These are phyloP conservation scores for Bibio marci DNA, from an alignment of 2,888 invertebrate genomes.

Conservation along the genomic window DNA sequence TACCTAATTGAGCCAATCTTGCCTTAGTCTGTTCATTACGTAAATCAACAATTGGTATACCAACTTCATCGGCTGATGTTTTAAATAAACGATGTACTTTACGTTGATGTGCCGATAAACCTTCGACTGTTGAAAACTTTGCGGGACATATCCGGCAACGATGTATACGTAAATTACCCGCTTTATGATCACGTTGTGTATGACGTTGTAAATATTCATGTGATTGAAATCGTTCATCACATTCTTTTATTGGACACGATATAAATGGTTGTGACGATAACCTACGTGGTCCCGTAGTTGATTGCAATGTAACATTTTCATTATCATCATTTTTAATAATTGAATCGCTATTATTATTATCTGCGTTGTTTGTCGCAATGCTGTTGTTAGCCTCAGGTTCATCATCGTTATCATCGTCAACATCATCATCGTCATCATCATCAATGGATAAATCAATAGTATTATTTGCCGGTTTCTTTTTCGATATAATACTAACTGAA, in stretches of 20 bases:
- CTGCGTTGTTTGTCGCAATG: no score
- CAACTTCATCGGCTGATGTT: slow-evolving; percentile 40
- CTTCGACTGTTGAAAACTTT: slow-evolving; percentile 46
- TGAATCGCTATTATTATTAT: no score
- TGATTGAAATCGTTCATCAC: slow-evolving; percentile 31
- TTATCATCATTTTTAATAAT: slow-evolving; percentile 19
- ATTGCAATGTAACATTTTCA: not conserved
- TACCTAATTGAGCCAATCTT: slow-evolving; percentile 46
- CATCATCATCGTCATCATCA: not conserved
- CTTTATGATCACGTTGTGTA: slow-evolving; percentile 17
- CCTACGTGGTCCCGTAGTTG: slow-evolving; percentile 4
- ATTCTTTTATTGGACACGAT: slow-evolving; percentile 22
- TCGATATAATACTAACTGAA: slow-evolving; percentile 42
- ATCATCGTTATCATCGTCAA: no score
- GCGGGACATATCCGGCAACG: slow-evolving; percentile 56
- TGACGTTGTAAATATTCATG: slow-evolving; percentile 32
- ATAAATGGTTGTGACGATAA: slow-evolving; percentile 6
- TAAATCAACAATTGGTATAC: slow-evolving; percentile 54
- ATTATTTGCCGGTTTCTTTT: slow-evolving; percentile 23
- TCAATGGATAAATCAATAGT: slow-evolving; percentile 6
- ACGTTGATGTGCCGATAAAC: slow-evolving; percentile 43
- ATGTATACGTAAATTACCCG: slow-evolving; percentile 4
- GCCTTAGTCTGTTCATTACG: slow-evolving; percentile 47
- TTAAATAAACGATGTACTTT: slow-evolving; percentile 36
- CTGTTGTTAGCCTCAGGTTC: no score